A percentile compares a stretch with the other conserved stretches of the same genome.
Conservation (phyloP, 92 coral and sea anemone genomes). For the Zoanthus sansibaricus region DNA sequence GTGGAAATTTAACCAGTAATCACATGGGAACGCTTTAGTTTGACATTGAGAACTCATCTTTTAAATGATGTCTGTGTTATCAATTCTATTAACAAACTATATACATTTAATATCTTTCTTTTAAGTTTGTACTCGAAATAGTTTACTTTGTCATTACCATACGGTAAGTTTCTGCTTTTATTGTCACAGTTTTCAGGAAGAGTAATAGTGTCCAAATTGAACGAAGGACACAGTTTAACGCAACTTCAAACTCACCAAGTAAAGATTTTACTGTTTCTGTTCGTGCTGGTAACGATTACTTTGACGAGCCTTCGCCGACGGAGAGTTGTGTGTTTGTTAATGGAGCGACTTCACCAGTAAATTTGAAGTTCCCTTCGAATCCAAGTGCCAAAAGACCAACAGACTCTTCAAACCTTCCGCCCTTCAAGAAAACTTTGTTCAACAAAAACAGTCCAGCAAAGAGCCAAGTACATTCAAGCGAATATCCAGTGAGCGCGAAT, state of each 20-base stretch:
- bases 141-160: neutral
- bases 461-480: neutral
- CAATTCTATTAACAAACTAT: too few relatives aligned
- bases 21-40: too few relatives aligned
- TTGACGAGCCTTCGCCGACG: neutral
- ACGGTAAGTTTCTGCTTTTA: neutral
- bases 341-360: neutral
- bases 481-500: neutral
- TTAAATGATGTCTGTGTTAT: too few relatives aligned
- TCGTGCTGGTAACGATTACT: neutral
- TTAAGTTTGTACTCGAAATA: too few relatives aligned
- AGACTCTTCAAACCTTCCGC: neutral
- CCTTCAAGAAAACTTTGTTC: slow-evolving; percentile 13
- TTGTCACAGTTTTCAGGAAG: neutral
- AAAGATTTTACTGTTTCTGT: neutral
- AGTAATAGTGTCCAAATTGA: too few relatives aligned
- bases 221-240: neutral
- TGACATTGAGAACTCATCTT: too few relatives aligned
- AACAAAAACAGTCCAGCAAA: slow-evolving; percentile 15
- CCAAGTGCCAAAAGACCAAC: neutral
- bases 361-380: neutral
- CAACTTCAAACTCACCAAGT: neutral
- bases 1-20: too few relatives aligned
- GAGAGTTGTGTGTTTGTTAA: neutral
- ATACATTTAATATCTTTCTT: too few relatives aligned